Evolutionary conservation across 2,888 invertebrate genomes (phyloP).

Genomic region (Spisula subtruncata): DNA sequence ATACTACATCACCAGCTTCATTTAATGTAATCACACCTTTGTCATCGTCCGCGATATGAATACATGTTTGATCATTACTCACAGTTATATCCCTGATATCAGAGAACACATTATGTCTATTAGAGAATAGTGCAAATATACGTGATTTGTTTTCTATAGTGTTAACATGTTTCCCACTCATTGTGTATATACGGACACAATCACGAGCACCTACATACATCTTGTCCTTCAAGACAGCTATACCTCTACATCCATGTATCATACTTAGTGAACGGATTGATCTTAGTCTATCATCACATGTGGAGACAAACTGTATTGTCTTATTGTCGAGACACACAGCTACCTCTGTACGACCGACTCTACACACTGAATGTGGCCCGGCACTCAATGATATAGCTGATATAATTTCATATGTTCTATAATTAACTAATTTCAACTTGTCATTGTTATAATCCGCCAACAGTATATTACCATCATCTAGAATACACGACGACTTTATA

Average conservation of each 20-base stretch:
- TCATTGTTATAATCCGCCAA: not conserved
- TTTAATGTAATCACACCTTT: constrained; percentile 10
- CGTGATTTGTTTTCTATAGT: not conserved
- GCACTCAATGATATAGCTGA: not conserved
- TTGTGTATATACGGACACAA: not conserved
- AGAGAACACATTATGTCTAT: not conserved
- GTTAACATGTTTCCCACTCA: not conserved
- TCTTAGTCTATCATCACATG: not conserved
- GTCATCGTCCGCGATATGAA: not conserved
- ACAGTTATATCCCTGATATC: not conserved
- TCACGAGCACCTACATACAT: not conserved
- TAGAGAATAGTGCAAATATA: too few species aligned
- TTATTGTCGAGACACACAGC: not conserved
- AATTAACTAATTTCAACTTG: constrained; percentile 2
- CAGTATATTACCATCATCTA: constrained; percentile 12
- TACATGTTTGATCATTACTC: not conserved
- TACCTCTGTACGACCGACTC: not conserved
- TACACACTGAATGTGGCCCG: not conserved
- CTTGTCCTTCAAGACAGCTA: not conserved
- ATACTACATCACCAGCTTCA: not conserved
- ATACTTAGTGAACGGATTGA: not conserved
- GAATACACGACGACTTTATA: constrained; percentile 12
- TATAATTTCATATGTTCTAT: not conserved
- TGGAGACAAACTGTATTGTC: not conserved
- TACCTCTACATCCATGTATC: not conserved